Evolutionary conservation across 1,140 invertebrate species (phyloP), one percentile per base, ranked within the genome.

Genomic region (Anoplolepis gracilipes): DNA sequence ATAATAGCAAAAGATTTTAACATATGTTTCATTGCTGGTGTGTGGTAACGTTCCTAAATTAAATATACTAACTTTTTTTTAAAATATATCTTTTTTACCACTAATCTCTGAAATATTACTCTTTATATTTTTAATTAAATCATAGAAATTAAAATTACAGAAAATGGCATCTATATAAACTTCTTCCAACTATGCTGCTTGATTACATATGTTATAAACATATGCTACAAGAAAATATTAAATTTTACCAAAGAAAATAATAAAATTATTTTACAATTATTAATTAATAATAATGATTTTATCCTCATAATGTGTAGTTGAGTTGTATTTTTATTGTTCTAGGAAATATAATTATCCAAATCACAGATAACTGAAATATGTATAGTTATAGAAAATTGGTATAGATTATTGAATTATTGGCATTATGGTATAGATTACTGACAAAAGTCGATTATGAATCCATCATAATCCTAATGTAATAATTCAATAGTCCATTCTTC

Each of bases 401-500:
- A 87, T 65, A 22, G 67, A 88, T 87, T 85, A 88, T 13, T 77
- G 36, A n/a, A n/a, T n/a, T n/a, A n/a, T n/a, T n/a, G 69, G 64
- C 49, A 84, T 88, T 88, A 86, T 28, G 16, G 62, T 87, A 87
- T 65, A 22, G 67, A 88, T 87, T 85, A 88, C 19, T 77, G 36
- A n/a, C n/a, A n/a, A 72, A 30, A 88, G 28, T 77, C 46, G 67
- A 85, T 57, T 61, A 90, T 84, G 88, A 87, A 11, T 75, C 59
- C 65, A 53, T 75, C 81, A 65, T 81, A 62, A 84, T 59, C 64
- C 91, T 95, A 96, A 92, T 94, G 95, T 16, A 96, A 94, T 75
- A 98, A 95, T 62, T 96, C 96, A 87, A 99, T 97, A 13, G 95
- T 96, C 96, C 98, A 99, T 92, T 97, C 96, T 87, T 97, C 96